A percentile compares a stretch with the other conserved stretches of the same genome.
These are phyloP conservation scores for Ptilonorhynchus violaceus DNA, from an alignment of 2,113 vertebrate species.

Conservation along the genomic window DNA sequence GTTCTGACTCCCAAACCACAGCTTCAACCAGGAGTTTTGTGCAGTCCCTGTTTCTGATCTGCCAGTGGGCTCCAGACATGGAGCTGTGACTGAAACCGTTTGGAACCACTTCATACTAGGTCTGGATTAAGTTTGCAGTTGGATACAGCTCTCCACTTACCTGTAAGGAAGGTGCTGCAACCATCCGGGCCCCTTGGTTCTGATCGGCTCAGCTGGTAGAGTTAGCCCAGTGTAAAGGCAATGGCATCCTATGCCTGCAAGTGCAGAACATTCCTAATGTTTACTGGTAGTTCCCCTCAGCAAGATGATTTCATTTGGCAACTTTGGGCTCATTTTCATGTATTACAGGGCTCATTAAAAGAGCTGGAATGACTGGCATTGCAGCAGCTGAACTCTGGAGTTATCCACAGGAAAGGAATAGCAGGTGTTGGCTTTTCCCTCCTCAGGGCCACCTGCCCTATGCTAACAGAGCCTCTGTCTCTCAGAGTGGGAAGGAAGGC, in stretches of 20 bases:
- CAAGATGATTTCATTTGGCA: not conserved
- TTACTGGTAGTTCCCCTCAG: not conserved
- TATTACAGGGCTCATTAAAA: not conserved
- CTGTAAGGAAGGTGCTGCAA: not conserved
- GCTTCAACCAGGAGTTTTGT: not conserved
- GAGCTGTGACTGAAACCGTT: not conserved
- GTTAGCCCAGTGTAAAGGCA: not conserved
- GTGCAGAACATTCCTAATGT: not conserved
- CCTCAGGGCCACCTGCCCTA: not conserved
- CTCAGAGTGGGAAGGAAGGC: not conserved
- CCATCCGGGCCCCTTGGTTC: not conserved
- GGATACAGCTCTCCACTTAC: not conserved
- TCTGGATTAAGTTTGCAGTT: not conserved
- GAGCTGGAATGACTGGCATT: not conserved
- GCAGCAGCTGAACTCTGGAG: not conserved
- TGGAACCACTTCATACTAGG: not conserved
- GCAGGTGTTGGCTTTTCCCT: not conserved
- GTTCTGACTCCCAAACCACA: not conserved
- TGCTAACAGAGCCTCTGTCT: not conserved
- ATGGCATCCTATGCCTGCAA: not conserved
- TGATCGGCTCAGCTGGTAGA: not conserved
- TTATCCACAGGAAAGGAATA: not conserved
- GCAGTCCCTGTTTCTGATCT: not conserved
- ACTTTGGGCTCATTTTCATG: not conserved
- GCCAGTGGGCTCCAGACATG: not conserved